Evolutionary conservation across 2,797 vertebrate genomes (phyloP).

Genomic region (Natrix natrix): DNA sequence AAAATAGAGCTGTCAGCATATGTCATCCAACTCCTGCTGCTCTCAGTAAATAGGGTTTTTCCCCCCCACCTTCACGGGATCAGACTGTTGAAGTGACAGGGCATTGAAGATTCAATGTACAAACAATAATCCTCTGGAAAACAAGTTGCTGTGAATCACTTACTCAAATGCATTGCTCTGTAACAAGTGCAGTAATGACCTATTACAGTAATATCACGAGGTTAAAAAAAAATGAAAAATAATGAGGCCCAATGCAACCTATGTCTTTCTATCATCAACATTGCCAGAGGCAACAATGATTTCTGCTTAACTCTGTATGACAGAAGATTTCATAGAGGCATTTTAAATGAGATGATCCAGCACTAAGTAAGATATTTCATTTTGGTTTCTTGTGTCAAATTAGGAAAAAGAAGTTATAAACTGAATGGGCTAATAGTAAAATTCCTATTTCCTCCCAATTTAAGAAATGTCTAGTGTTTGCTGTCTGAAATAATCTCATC

Average conservation of each 20-base stretch:
- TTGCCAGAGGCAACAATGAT: constrained; percentile 60
- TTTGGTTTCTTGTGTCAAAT: constrained; percentile 9
- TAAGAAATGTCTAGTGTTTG: not conserved
- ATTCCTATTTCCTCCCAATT: constrained; percentile 8
- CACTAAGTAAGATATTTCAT: constrained; percentile 53
- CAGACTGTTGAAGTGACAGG: constrained; percentile 46
- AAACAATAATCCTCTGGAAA: constrained; percentile 49
- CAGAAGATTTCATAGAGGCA: constrained; percentile 53
- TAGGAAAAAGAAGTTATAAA: constrained; percentile 15
- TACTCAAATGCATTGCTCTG: constrained; percentile 55
- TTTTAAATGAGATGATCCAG: constrained; percentile 38
- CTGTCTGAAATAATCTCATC: not conserved
- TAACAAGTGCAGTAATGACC: constrained; percentile 66
- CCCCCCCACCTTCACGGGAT: not conserved
- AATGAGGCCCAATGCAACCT: constrained; percentile 68
- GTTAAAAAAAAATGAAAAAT: constrained; percentile 62
- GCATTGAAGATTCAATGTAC: constrained; percentile 42
- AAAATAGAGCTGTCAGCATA: constrained; percentile 17
- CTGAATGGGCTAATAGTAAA: not conserved
- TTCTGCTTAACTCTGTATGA: constrained; percentile 61
- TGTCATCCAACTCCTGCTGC: constrained; percentile 12
- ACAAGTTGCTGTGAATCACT: constrained; percentile 58
- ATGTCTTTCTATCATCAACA: constrained; percentile 52
- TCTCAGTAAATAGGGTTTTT: constrained; percentile 40
- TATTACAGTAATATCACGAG: constrained; percentile 66